Percentiles rank a stretch among this genome's conserved stretches.
Conservation (phyloP, 2,113 vertebrate genomes). For the Coracopsis vasa region DNA sequence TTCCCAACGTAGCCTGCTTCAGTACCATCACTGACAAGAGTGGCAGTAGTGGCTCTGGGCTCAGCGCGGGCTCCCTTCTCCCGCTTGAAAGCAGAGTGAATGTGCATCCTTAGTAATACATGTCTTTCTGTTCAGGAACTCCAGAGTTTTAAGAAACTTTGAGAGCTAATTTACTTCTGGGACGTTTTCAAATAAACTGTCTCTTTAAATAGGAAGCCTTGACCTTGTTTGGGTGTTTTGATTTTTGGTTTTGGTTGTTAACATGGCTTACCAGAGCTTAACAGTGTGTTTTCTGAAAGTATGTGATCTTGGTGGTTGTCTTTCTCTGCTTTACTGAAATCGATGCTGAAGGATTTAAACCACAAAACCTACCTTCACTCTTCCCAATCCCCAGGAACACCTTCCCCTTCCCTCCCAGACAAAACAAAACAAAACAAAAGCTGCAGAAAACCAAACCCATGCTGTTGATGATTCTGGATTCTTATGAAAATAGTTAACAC, state of each 20-base stretch:
- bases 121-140: not conserved
- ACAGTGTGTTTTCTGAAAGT: not conserved
- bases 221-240: not conserved
- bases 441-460: not conserved
- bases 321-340: not conserved
- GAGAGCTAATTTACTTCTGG: not conserved
- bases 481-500: not conserved
- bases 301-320: not conserved
- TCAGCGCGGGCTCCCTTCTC: not conserved
- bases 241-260: not conserved
- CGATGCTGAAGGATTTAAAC: not conserved
- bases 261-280: not conserved
- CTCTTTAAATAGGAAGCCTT: not conserved
- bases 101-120: accelerated
- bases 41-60: not conserved
- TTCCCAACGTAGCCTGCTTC: not conserved
- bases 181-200: not conserved
- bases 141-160: accelerated
- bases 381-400: accelerated
- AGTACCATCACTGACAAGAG: not conserved
- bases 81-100: accelerated
- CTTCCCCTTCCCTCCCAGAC: not conserved
- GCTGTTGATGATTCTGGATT: not conserved
- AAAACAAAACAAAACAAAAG: not conserved
- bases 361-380: accelerated